phyloP scores from a whole-genome alignment of 2,888 invertebrate genomes.

The Steromphala cineraria region DNA sequence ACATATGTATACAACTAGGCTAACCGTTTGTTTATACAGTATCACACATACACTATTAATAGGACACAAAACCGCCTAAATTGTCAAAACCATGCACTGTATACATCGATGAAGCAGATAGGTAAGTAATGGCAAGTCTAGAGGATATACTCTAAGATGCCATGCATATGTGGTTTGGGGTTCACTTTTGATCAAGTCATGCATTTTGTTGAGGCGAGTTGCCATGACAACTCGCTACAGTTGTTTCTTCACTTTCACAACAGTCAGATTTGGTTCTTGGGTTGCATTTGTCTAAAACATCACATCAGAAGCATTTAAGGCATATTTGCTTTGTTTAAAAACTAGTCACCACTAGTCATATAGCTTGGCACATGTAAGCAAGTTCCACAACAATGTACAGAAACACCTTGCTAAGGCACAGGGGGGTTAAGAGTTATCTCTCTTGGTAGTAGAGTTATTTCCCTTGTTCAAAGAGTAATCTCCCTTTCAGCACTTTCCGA shows the following conservation, averaged over 20 bases:
- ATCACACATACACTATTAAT: not conserved
- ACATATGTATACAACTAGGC: not conserved
- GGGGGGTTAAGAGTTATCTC: not conserved
- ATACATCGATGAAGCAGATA: too few species aligned
- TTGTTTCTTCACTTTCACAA: too few species aligned
- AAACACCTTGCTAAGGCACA: not conserved
- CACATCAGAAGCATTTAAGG: not conserved
- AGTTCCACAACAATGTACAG: not conserved
- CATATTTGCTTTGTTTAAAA: not conserved
- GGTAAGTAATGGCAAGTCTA: too few species aligned
- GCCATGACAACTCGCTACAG: too few species aligned
- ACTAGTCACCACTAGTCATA: not conserved
- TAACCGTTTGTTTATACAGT: not conserved
- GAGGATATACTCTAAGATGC: too few species aligned
- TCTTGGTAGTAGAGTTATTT: too few species aligned
- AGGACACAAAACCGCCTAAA: not conserved
- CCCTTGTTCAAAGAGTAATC: not conserved
- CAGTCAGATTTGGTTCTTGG: too few species aligned
- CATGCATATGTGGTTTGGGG: too few species aligned
- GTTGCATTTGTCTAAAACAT: too few species aligned
- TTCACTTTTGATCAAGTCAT: too few species aligned
- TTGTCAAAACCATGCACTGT: too few species aligned
- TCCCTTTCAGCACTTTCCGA: constrained; percentile 1
- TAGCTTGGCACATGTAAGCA: constrained; percentile 1
- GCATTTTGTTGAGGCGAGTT: too few species aligned